Base-by-base conservation (phyloP, 2,888 invertebrate genomes). In the Meteorus colon region DNA sequence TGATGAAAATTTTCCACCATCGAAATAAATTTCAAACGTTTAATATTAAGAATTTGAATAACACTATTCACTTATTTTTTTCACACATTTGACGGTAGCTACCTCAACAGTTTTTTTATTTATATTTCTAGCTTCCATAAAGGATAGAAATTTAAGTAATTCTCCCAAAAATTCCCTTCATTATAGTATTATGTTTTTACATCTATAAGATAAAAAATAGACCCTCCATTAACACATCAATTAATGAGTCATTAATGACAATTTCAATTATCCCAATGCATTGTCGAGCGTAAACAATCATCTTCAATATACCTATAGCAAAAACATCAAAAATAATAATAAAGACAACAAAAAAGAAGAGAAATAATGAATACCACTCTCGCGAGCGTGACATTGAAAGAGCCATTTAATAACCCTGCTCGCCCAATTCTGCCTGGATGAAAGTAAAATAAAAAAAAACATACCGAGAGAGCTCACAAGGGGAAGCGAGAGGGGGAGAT, bases 301-400 rank as follows among this genome's bases (percentile, higher is more conserved):
- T 2, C 1, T 55, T 55, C 6, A 55, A 5, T n/a, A 55, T 55
- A 19, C 19, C 4, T 55, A 55, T 6, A 16, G 31, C 16, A 6
- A 62, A 62, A 62, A 12, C 24, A 63, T 31, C 10, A 34, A 16
- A 34, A 34, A 8, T 16, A 65, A 34, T 34, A 34, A 37, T 4
- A 24, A 31, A 34, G 8, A 34, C 1, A 8, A 34, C 34, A 34
- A 34, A 6, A 34, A 2, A 34, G 34, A 8, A 8, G 34, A 16
- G 19, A 19, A 55, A 55, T 55, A 65, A 34, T 65, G 37, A 37
- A 65, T 45, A 70, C 48, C 41, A 60, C 62, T 55, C 68, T 69
- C 34, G 48, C 10, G 31, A 19, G 68, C 63, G 68, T 63, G 51
- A 65, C 66, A 75, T 45, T 72, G 66, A 75, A 72, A 72, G 63